phyloP scores from a whole-genome alignment of 2,113 vertebrate genomes.

The Puntigrus tetrazona region DNA sequence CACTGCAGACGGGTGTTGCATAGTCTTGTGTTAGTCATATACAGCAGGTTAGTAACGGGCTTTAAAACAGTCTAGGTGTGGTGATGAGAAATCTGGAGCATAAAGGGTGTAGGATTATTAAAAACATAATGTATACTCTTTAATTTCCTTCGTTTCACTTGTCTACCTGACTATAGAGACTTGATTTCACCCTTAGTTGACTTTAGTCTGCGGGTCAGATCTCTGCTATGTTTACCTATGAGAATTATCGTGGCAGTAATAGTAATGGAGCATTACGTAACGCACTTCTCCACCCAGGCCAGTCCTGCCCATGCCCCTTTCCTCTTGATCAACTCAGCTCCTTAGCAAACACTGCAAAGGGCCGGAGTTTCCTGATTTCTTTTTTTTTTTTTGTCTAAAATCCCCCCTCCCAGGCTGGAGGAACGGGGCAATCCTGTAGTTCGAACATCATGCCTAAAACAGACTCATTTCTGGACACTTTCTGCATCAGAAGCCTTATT shows the following conservation, averaged over 20 bases:
- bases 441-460: neutral
- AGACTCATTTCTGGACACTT: neutral
- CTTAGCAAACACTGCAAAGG: constrained; percentile 53
- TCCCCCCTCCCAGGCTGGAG: constrained; percentile 51
- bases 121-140: neutral
- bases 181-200: constrained; percentile 1
- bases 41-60: neutral
- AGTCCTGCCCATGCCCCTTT: constrained; percentile 21
- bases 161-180: neutral
- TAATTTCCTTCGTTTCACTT: constrained; percentile 9
- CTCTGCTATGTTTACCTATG: neutral
- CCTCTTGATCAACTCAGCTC: constrained; percentile 2
- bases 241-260: neutral
- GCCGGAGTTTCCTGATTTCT: constrained; percentile 66
- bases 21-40: neutral
- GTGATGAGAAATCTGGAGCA: neutral
- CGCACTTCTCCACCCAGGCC: neutral
- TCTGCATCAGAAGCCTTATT: neutral
- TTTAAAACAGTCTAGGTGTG: neutral
- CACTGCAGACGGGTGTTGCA: neutral
- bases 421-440: neutral
- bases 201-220: neutral
- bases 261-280: neutral
- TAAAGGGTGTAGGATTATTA: neutral
- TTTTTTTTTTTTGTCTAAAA: constrained; percentile 30